Conservation (phyloP, 92 coral and sea anemone genomes). For the Muricea muricata region DNA sequence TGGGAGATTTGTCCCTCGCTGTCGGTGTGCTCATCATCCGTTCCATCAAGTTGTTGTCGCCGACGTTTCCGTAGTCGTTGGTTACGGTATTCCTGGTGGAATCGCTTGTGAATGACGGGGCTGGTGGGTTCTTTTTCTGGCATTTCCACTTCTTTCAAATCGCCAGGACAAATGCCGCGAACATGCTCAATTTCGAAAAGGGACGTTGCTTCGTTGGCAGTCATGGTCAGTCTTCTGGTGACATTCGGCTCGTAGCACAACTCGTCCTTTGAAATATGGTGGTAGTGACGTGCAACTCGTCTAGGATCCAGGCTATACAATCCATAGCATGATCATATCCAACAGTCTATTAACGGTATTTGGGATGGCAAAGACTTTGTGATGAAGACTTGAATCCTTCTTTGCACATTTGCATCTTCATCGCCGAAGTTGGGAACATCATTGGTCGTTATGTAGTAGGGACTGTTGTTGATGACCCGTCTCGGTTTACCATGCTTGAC, state of each 20-base stretch:
- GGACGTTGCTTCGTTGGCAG: background rate
- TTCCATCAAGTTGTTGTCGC: background rate
- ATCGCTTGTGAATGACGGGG: background rate
- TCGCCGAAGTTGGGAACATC: slow-evolving; percentile 29
- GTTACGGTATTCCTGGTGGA: background rate
- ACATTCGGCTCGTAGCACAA: background rate
- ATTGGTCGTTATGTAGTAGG: slow-evolving; percentile 22
- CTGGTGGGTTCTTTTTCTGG: background rate
- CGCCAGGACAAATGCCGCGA: background rate
- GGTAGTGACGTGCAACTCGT: background rate
- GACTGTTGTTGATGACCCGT: background rate
- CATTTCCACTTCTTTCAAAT: background rate
- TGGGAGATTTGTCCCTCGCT: too few species aligned
- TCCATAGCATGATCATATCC: slow-evolving; percentile 30
- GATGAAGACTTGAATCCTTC: background rate
- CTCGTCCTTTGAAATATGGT: background rate
- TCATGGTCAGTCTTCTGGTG: background rate
- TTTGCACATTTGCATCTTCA: slow-evolving; percentile 6
- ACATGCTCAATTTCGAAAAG: background rate
- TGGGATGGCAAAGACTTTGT: slow-evolving; percentile 1
- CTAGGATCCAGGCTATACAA: slow-evolving; percentile 22
- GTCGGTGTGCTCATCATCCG: background rate
- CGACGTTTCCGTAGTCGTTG: background rate
- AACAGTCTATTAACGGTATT: background rate
- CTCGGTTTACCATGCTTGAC: slow-evolving; percentile 35